A percentile compares a stretch with the other conserved stretches of the same genome.
phyloP scores from a whole-genome alignment of 2,113 vertebrate genomes.

The Himantopus leucocephalus region DNA sequence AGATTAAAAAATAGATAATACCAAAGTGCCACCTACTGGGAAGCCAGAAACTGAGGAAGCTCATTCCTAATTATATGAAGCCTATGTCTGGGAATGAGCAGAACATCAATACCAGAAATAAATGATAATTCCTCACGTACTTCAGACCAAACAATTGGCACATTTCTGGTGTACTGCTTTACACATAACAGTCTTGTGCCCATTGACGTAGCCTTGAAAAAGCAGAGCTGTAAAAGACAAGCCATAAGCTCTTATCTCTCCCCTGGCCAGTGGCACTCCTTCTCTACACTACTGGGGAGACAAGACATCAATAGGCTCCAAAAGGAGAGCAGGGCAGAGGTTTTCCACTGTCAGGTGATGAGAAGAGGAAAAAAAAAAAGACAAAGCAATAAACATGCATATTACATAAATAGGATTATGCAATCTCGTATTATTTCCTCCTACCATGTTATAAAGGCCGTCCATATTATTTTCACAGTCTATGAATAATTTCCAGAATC shows the following conservation, averaged over 20 bases:
- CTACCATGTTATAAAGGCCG: background rate
- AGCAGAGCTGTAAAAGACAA: background rate
- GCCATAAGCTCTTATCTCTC: background rate
- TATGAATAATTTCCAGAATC: background rate
- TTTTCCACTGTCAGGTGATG: background rate
- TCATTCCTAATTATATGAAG: background rate
- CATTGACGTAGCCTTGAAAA: background rate
- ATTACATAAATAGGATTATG: background rate
- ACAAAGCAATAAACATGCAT: background rate
- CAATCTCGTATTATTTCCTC: background rate
- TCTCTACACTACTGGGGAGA: background rate
- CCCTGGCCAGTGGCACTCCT: background rate
- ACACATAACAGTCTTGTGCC: background rate
- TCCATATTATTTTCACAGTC: background rate
- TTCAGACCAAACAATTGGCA: background rate
- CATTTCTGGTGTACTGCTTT: background rate
- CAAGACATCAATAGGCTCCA: background rate
- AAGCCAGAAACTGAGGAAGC: background rate
- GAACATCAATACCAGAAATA: background rate
- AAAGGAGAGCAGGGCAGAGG: background rate
- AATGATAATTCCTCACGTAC: background rate
- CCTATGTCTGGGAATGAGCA: background rate
- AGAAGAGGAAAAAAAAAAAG: background rate
- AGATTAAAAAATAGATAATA: background rate
- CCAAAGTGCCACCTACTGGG: constrained; percentile 59